Conservation (phyloP, 2,797 vertebrate genomes). For the Emys orbicularis region DNA sequence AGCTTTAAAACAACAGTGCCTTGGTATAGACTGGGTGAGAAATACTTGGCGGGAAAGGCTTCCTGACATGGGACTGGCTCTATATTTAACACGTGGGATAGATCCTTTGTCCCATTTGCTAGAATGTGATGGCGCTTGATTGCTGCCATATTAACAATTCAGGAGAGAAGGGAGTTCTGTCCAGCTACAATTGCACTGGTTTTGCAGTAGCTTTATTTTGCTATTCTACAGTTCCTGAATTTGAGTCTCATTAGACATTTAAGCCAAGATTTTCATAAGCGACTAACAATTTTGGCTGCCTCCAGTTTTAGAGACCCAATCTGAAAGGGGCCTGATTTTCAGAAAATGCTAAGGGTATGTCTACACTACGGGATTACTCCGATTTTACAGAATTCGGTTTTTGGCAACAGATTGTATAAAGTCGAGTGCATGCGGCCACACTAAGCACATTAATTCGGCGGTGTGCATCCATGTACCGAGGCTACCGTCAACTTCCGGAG, state of each 20-base stretch:
- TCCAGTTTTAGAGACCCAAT: neutral
- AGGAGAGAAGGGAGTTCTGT: neutral
- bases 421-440: too few species aligned
- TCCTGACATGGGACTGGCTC: neutral
- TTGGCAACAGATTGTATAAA: too few species aligned
- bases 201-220: neutral
- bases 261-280: neutral
- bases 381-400: too few species aligned
- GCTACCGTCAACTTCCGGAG: too few species aligned
- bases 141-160: neutral
- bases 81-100: neutral
- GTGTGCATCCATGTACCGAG: too few species aligned
- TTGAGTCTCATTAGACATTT: neutral
- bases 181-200: neutral
- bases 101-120: neutral
- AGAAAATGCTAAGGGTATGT: neutral
- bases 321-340: neutral
- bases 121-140: neutral
- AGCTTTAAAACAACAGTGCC: neutral
- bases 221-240: neutral
- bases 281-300: neutral
- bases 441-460: too few species aligned
- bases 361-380: too few species aligned
- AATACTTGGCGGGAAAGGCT: neutral
- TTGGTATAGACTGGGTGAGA: neutral